Percentiles rank a stretch among this genome's conserved stretches.
phyloP scores from a whole-genome alignment of 2,888 invertebrate genomes.

The Apamea epomidion region DNA sequence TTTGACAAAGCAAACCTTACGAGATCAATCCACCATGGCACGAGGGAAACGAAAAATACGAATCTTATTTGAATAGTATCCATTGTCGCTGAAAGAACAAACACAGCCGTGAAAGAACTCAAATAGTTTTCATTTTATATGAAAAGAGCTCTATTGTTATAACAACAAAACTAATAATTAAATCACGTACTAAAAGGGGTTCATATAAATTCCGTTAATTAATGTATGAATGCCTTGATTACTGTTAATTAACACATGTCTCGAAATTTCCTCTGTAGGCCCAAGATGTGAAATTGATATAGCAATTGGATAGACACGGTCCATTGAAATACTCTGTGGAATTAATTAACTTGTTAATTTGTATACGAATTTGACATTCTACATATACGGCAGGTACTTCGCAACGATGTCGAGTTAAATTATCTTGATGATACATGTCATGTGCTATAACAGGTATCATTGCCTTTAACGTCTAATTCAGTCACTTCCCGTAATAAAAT shows the following conservation, averaged over 20 bases:
- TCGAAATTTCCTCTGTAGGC: conserved; percentile 28
- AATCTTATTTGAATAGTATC: conserved; percentile 33
- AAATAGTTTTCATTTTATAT: conserved; percentile 20
- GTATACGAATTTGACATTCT: conserved; percentile 48
- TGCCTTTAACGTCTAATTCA: conserved; percentile 16
- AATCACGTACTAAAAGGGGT: conserved; percentile 3
- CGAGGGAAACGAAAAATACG: conserved; percentile 4
- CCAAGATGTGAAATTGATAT: conserved; percentile 51
- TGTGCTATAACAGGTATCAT: conserved; percentile 26
- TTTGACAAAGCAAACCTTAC: conserved; percentile 31
- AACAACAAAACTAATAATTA: not conserved
- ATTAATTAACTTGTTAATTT: conserved; percentile 60
- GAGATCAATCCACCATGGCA: conserved; percentile 11
- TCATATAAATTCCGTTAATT: conserved; percentile 32
- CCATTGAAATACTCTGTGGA: conserved; percentile 51
- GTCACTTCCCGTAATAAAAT: conserved; percentile 40
- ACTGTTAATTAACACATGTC: conserved; percentile 54
- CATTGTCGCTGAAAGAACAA: conserved; percentile 28
- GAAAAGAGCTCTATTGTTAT: conserved; percentile 3
- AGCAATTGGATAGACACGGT: conserved; percentile 49
- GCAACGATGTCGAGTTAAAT: conserved; percentile 37
- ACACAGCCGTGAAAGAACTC: conserved; percentile 24
- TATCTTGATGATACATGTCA: conserved; percentile 37
- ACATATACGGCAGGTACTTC: conserved; percentile 24
- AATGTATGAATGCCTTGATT: conserved; percentile 37